These are phyloP conservation scores for Pseudomyrmex dendroicus DNA, from an alignment of 1,140 invertebrate genomes.

Conservation along the genomic window DNA sequence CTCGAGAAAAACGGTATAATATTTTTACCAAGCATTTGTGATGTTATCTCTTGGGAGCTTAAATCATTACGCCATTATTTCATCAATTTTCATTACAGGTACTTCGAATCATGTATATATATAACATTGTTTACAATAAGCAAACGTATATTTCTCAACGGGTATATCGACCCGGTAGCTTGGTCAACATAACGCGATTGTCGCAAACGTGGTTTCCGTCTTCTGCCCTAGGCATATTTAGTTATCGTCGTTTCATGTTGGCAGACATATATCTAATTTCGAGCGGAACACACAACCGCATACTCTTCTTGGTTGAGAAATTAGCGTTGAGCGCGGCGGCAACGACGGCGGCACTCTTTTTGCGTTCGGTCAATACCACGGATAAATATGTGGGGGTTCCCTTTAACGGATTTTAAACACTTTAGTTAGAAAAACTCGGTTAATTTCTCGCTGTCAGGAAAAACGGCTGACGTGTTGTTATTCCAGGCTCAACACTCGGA, in stretches of 20 bases:
- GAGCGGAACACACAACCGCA: constrained; percentile 24
- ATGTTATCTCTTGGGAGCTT: too few species aligned
- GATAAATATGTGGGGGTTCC: not conserved
- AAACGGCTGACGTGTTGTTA: not conserved
- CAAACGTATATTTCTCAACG: not conserved
- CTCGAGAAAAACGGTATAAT: too few species aligned
- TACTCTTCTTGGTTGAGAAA: constrained; percentile 41
- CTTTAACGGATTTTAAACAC: constrained; percentile 31
- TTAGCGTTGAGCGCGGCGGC: not conserved
- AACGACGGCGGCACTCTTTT: constrained; percentile 29
- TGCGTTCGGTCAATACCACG: not conserved
- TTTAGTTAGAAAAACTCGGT: constrained; percentile 18
- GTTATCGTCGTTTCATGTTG: constrained; percentile 24
- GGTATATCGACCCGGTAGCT: constrained; percentile 25
- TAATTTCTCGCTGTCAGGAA: not conserved
- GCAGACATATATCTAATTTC: constrained; percentile 47
- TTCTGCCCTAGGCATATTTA: constrained; percentile 34
- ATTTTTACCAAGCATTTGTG: too few species aligned
- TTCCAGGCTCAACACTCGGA: not conserved
- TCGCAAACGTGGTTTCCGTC: constrained; percentile 61
- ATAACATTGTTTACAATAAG: not conserved
- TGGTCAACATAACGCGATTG: constrained; percentile 44
- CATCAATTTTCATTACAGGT: not conserved
- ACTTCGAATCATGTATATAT: too few species aligned
- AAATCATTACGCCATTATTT: not conserved